Percentiles rank a stretch among this genome's conserved stretches.
Evolutionary conservation across 2,797 vertebrate species (phyloP).

Genomic region (Spinus olivaceus): DNA sequence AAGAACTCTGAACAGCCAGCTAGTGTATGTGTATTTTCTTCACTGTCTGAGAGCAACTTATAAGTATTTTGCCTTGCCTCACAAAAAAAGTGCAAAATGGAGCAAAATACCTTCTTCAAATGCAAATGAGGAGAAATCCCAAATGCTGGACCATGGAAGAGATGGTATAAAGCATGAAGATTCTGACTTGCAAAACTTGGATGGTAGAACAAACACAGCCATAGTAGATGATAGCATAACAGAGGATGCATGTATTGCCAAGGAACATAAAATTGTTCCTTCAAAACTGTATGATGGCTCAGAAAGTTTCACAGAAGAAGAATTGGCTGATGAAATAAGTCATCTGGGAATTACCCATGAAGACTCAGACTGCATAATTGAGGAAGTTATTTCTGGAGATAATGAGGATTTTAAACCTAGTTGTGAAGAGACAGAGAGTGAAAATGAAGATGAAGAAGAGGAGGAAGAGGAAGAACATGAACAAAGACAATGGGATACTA

Average conservation of each 20-base stretch:
- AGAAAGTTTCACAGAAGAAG: conserved; percentile 48
- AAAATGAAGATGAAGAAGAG: conserved; percentile 64
- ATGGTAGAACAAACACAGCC: conserved; percentile 39
- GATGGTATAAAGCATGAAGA: neutral
- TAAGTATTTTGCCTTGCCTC: conserved; percentile 91
- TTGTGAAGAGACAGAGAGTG: conserved; percentile 63
- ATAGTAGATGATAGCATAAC: neutral
- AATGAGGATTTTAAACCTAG: conserved; percentile 63
- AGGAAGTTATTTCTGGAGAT: conserved; percentile 77
- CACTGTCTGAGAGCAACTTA: conserved; percentile 93
- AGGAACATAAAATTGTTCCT: neutral
- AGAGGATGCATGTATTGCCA: neutral
- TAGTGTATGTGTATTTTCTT: conserved; percentile 89
- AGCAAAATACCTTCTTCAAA: conserved; percentile 45
- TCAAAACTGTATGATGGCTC: conserved; percentile 27
- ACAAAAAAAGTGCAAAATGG: conserved; percentile 66
- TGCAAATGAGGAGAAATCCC: neutral
- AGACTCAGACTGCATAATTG: conserved; percentile 81
- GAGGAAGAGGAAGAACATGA: conserved; percentile 31
- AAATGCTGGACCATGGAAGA: neutral
- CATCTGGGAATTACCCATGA: conserved; percentile 58
- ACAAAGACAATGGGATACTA: neutral
- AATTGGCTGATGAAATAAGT: conserved; percentile 14
- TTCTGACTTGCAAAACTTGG: neutral
- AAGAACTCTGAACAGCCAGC: conserved; percentile 89